These are phyloP conservation scores for Ctenicera cuprea DNA, from an alignment of 2,888 invertebrate species.

Conservation along the genomic window DNA sequence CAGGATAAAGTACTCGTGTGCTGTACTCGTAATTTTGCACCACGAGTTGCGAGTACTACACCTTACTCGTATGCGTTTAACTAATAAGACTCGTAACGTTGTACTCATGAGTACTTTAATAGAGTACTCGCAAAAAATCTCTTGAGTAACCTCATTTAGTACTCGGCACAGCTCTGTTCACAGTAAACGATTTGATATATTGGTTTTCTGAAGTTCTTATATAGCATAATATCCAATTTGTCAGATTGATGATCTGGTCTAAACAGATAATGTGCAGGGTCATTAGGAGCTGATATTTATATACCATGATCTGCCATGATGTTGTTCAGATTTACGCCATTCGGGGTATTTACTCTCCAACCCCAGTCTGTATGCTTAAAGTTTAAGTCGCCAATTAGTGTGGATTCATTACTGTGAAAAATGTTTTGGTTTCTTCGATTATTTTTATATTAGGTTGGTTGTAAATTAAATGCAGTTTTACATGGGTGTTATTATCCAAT, in stretches of 20 bases:
- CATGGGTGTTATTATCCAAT: not conserved
- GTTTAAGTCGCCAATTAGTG: slow-evolving; percentile 12
- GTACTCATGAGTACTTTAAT: too few relatives aligned
- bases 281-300: slow-evolving; percentile 4
- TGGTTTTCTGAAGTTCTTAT: not conserved
- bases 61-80: too few relatives aligned
- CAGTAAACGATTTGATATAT: not conserved
- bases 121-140: too few relatives aligned
- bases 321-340: not conserved
- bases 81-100: too few relatives aligned
- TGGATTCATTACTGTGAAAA: not conserved
- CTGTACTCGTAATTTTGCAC: too few relatives aligned
- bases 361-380: slow-evolving; percentile 2
- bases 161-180: too few relatives aligned
- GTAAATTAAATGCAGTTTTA: not conserved
- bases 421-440: not conserved
- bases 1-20: too few relatives aligned
- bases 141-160: too few relatives aligned
- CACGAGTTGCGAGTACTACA: too few relatives aligned
- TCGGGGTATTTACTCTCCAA: slow-evolving; percentile 12
- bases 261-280: not conserved
- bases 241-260: not conserved
- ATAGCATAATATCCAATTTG: not conserved
- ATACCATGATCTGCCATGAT: not conserved
- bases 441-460: slow-evolving; percentile 5